Evolutionary conservation across 2,113 vertebrate genomes (phyloP).

Genomic region (Pachyramphus minor): DNA sequence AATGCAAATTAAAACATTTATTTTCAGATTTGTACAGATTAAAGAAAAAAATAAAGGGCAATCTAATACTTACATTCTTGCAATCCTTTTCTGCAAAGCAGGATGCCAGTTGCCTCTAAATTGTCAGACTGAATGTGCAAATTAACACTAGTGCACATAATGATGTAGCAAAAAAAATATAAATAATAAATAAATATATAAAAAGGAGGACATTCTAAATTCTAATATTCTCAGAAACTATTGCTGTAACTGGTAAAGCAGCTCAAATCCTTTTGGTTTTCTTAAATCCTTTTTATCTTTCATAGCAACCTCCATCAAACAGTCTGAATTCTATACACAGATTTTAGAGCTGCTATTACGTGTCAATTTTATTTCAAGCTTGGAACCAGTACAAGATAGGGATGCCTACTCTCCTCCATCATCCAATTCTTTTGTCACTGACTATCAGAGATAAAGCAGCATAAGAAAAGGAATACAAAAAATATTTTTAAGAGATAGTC

Average conservation of each 20-base stretch:
- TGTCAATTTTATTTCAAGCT: slow-evolving; percentile 8
- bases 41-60: not conserved
- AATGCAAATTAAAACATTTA: not conserved
- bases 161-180: not conserved
- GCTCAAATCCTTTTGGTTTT: not conserved
- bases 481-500: not conserved
- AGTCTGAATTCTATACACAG: not conserved
- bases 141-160: not conserved
- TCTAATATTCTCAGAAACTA: not conserved
- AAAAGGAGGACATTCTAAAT: not conserved
- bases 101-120: not conserved
- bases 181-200: not conserved
- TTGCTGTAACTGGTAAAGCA: not conserved
- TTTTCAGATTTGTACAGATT: not conserved
- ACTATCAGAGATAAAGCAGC: not conserved
- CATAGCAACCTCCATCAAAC: not conserved
- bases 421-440: not conserved
- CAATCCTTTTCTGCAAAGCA: not conserved
- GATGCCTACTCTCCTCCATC: not conserved
- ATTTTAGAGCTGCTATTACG: not conserved
- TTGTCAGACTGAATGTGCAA: not conserved
- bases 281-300: not conserved
- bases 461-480: not conserved
- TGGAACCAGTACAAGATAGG: not conserved
- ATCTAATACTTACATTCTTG: not conserved